Evolutionary conservation across 2,797 vertebrate genomes (phyloP), one percentile per base, ranked within the genome.

Genomic region (Ciconia nigra): DNA sequence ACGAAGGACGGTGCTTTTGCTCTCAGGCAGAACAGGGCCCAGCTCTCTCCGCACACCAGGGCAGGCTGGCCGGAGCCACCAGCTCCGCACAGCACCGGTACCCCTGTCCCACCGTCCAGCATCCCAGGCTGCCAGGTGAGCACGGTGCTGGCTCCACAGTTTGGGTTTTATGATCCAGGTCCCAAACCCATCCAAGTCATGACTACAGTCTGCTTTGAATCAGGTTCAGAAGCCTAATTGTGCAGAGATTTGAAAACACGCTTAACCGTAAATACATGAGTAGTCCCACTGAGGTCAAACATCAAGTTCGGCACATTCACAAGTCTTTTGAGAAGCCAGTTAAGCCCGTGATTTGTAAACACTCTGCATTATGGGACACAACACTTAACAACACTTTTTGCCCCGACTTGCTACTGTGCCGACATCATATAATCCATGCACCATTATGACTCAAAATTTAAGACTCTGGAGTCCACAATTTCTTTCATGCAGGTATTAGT

Each of bases 1-100:
- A 7, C 1, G 1, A 39, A 22, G 62, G 65, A 46, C 0, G 2
- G 35, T 19, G 79, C 33, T 41, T 42, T 39, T 44, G 62, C 71
- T 46, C 22, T 29, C 22, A 14, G 10, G 21, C 54, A 69, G n/a
- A 33, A 8, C 51, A 44, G 16, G 14, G 21, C 49, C 21, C 69
- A 29, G 73, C 42, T 58, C 42, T 17, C 57, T 17, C 37, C 12
- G 1, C 1, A 0, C 11, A 26, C 55, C 70, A 8, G 0, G 4
- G 8, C 59, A 37, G 57, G 47, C 77, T 69, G 74, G n/a, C 41
- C 19, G 2, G 6, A 51, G 62, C 8, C 67, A 49, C 63, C 70
- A 65, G 59, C 80, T 63, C 83, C 8, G 1, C 77, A 21, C 2
- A 3, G 37, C 85, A 20, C 22, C 8, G 2, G 11, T 2, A 0